Evolutionary conservation across 2,888 invertebrate genomes (phyloP), one percentile per base, ranked within the genome.

Genomic region (Sarcophaga subvicina): DNA sequence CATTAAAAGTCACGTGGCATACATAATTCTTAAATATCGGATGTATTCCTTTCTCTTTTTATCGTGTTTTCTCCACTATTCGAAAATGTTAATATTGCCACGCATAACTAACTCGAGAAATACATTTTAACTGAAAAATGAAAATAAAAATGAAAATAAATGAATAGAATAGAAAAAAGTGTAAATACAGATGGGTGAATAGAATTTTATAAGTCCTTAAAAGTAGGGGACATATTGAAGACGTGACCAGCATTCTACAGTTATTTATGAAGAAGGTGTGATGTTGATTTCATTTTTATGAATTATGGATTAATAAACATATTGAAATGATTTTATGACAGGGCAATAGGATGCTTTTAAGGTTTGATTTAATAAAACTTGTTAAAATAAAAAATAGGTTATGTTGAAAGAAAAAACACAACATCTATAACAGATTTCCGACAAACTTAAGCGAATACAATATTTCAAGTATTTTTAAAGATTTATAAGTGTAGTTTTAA

Each of bases 11-110:
- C 92, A 92, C 92, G 92, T 92, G 92, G 92, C 92, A 91, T 92
- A 91, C 92, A 92, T 92, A 92, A 92, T 92, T 92, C 92, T 91
- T 91, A 90, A 90, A 91, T 90, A 91, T 90, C 91, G 88, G 91
- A 91, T 90, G 49, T 78, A 90, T 89, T 79, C 12, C 63, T 78
- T 83, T 73, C 12, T 27, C 25, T 78, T 17, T 54, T 54, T 54
- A 14, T 63, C 14, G 17, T 54, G 14, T 25, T 73, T 76, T 80
- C 25, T 63, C 25, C 49, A 22, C 37, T 45, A 22, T 72, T 77
- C 17, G 47, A 37, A 75, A 86, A 80, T 76, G 45, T 67, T 76
- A 80, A 83, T 82, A 66, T 54, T 80, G 49, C 73, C 64, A 85
- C 80, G 80, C 85, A 60, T 66, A 66, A 79, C 64, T 62, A 85